Percentiles rank a stretch among this genome's conserved stretches.
Evolutionary conservation across 2,113 vertebrate species (phyloP).

Genomic region (Calidris pugnax): DNA sequence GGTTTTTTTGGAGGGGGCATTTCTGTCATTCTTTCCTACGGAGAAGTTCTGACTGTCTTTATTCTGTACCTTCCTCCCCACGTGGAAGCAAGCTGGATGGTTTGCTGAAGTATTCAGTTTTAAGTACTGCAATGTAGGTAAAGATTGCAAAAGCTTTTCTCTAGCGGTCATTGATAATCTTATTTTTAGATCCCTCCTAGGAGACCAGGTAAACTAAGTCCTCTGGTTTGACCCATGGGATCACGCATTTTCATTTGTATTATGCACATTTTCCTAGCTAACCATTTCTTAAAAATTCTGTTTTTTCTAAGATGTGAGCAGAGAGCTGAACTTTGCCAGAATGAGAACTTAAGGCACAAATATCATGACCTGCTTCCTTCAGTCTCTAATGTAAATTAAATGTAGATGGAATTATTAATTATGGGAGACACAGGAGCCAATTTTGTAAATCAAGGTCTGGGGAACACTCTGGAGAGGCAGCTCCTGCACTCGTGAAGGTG

Average conservation of each 20-base stretch:
- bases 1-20: neutral
- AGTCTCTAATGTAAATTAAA: neutral
- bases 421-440: neutral
- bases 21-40: neutral
- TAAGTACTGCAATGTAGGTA: neutral
- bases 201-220: neutral
- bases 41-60: neutral
- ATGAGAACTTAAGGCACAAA: neutral
- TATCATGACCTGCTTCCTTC: neutral
- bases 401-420: neutral
- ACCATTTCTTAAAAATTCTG: neutral
- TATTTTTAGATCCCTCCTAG: neutral
- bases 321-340: neutral
- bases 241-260: neutral
- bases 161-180: neutral
- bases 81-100: neutral
- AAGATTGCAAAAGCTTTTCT: neutral
- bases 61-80: neutral
- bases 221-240: neutral
- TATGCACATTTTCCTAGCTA: neutral
- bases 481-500: neutral
- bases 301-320: neutral
- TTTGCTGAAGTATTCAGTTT: neutral
- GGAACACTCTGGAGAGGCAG: neutral
- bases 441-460: neutral